Evolutionary conservation across 2,113 vertebrate species (phyloP), one percentile per base, ranked within the genome.

Genomic region (Daboia siamensis): DNA sequence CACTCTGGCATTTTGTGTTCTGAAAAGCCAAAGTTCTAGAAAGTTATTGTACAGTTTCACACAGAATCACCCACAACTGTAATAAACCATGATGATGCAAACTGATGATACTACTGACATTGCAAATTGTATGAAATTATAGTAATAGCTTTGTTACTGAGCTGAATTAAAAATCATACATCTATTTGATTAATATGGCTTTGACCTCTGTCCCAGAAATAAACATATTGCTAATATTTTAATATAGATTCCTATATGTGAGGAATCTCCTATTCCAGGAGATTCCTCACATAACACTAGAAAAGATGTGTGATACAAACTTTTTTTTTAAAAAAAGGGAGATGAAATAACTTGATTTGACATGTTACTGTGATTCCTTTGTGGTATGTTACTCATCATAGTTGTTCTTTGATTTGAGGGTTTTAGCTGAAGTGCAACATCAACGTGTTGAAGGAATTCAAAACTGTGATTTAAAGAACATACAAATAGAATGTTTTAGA

Each of bases 401-500:
- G 92, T 59, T 94, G 90, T 95, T 93, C 93, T 92, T 95, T 92
- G n/a, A 90, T 95, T 95, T 92, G 93, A 94, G 44, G 94, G 39
- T 90, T 23, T 46, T 51, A 91, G 91, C 51, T 93, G 90, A 95
- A 90, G 93, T 94, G 89, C 26, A 91, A 90, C 93, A 92, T 61
- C 26, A 86, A 94, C 93, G 61, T 84, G 44, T 91, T 93, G 87
- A 93, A 89, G 59, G 93, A 94, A 92, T 69, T 94, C 0, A 0
- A 1, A 87, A 90, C 51, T 92, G 44, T 56, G 39, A 51, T 92
- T 95, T 46, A 13, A 39, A 64, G n/a, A 15, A 52, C 61, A 93
- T 93, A 56, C 39, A 93, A 94, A 52, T 90, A 91, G 86, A 88
- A 46, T 86, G 59, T 87, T 26, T 46, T 26, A 29, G 29, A 80